Conservation (phyloP, 2,797 vertebrate species). For the Crypturellus tataupa region DNA sequence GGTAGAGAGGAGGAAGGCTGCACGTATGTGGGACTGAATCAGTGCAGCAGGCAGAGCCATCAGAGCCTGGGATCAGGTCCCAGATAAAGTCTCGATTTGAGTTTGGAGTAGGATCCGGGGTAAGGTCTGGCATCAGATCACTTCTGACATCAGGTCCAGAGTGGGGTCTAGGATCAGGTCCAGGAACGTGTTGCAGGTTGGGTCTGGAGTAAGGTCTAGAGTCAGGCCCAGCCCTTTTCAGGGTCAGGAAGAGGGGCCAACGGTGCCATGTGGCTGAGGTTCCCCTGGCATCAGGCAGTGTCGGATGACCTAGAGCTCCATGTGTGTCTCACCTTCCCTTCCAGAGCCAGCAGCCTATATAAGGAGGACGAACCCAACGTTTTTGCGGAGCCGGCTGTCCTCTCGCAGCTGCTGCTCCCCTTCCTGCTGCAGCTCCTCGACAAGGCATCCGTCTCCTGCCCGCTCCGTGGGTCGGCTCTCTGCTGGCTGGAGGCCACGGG, state of each 20-base stretch:
- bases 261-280: not conserved
- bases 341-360: conserved; percentile 85
- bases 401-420: conserved; percentile 83
- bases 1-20: not conserved
- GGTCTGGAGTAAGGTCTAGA: too few species aligned
- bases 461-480: conserved; percentile 56
- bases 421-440: conserved; percentile 83
- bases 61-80: not conserved
- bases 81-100: too few species aligned
- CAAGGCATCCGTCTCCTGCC: conserved; percentile 65
- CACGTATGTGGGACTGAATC: not conserved
- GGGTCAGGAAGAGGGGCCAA: not conserved
- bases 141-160: too few species aligned
- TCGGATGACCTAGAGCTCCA: not conserved
- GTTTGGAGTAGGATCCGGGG: too few species aligned
- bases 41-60: not conserved
- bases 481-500: conserved; percentile 79
- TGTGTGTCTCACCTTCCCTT: not conserved
- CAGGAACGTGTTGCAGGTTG: too few species aligned
- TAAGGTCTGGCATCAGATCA: too few species aligned
- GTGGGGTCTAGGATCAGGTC: too few species aligned
- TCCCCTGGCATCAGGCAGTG: not conserved
- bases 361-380: conserved; percentile 90
- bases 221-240: not conserved
- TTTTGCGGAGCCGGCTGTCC: conserved; percentile 86